A percentile compares a stretch with the other conserved stretches of the same genome.
phyloP scores from a whole-genome alignment of 1,140 invertebrate species.

The Solen grandis region DNA sequence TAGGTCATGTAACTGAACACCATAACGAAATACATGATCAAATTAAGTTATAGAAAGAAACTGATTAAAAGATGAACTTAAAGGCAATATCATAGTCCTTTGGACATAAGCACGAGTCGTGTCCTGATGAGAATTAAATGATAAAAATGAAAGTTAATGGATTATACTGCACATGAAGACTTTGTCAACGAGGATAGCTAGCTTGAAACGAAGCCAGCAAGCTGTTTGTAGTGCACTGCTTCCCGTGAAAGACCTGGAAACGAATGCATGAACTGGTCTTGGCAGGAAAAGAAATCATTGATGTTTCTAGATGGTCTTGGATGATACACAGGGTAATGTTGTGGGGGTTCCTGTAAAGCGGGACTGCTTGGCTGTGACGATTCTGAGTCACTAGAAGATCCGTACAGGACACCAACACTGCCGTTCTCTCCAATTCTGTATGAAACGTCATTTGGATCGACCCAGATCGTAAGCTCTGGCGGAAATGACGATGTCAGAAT shows the following conservation, averaged over 20 bases:
- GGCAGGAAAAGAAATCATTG: conserved; percentile 60
- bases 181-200: conserved; percentile 22
- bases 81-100: conserved; percentile 50
- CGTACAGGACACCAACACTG: conserved; percentile 86
- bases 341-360: background rate
- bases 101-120: conserved; percentile 26
- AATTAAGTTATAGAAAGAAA: background rate
- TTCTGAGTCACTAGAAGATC: conserved; percentile 34
- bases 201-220: conserved; percentile 66
- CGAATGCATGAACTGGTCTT: conserved; percentile 63
- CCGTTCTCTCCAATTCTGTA: conserved; percentile 88
- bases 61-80: conserved; percentile 1
- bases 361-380: conserved; percentile 9
- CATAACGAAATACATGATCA: background rate
- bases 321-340: too few species aligned
- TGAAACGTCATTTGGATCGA: conserved; percentile 86
- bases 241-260: conserved; percentile 49
- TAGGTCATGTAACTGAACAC: background rate
- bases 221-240: conserved; percentile 59
- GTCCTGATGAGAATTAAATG: background rate
- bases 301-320: background rate
- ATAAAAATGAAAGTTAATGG: background rate
- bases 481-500: conserved; percentile 84
- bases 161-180: too few species aligned
- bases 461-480: conserved; percentile 87